Percentiles rank a stretch among this genome's conserved stretches.
These are phyloP conservation scores for Chelidonichthys spinosus DNA, from an alignment of 2,797 vertebrate species.

Conservation along the genomic window DNA sequence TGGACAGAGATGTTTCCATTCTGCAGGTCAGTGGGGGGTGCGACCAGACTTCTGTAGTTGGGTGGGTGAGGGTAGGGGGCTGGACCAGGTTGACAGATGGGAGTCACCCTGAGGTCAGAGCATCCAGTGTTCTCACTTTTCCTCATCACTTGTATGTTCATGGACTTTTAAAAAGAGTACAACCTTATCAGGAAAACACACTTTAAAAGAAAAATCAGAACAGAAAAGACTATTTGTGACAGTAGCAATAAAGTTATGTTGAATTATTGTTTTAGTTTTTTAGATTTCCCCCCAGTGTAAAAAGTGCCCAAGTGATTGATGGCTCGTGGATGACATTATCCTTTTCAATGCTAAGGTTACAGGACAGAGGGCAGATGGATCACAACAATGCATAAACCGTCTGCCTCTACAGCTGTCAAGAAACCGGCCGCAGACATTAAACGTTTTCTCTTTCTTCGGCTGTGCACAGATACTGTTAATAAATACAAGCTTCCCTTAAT, in stretches of 20 bases:
- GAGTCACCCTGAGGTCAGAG: slow-evolving; percentile 2
- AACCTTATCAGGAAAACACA: background rate
- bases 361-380: slow-evolving; percentile 3
- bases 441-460: background rate
- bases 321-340: background rate
- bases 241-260: background rate
- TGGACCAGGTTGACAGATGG: background rate
- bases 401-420: slow-evolving; percentile 2
- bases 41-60: slow-evolving; percentile 3
- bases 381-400: background rate
- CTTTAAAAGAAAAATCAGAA: no score
- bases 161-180: no score
- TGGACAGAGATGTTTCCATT: slow-evolving; percentile 13
- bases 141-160: background rate
- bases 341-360: slow-evolving; percentile 1
- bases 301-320: slow-evolving; percentile 14
- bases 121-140: slow-evolving; percentile 3
- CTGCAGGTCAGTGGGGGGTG: slow-evolving; percentile 23
- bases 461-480: background rate
- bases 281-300: background rate
- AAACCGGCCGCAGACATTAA: background rate
- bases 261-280: background rate
- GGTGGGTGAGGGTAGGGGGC: slow-evolving; percentile 27
- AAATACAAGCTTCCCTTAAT: no score
- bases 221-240: background rate